phyloP scores from a whole-genome alignment of 1,140 invertebrate species.

The Orius laevigatus region DNA sequence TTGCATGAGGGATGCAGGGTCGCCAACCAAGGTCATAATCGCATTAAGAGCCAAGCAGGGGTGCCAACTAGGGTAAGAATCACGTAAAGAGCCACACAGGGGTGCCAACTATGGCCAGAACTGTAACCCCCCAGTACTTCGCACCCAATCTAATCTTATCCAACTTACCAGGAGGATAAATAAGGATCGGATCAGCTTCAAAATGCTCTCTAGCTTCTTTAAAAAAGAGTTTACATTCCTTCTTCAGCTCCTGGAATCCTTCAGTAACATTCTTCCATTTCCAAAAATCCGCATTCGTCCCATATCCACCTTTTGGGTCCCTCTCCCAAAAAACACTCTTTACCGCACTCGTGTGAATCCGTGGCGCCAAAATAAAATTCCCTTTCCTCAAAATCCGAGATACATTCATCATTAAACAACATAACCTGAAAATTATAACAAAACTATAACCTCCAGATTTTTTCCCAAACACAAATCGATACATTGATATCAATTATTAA shows the following conservation, averaged over 20 bases:
- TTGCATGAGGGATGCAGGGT: too few species aligned
- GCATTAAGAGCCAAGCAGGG: too few species aligned
- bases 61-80: too few species aligned
- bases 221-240: slow-evolving; percentile 45
- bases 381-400: slow-evolving; percentile 18
- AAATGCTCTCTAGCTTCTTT: slow-evolving; percentile 50
- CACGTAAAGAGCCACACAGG: not conserved
- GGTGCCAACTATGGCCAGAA: not conserved
- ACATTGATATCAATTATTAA: too few species aligned
- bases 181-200: slow-evolving; percentile 37
- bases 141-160: too few species aligned
- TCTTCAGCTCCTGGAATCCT: slow-evolving; percentile 44
- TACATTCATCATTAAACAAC: slow-evolving; percentile 13
- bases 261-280: slow-evolving; percentile 34
- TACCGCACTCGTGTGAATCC: slow-evolving; percentile 5
- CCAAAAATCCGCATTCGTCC: slow-evolving; percentile 27
- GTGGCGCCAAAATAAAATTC: slow-evolving; percentile 14
- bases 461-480: too few species aligned
- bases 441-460: slow-evolving; percentile 1
- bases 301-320: slow-evolving; percentile 46
- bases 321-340: slow-evolving; percentile 35
- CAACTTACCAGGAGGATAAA: slow-evolving; percentile 34
- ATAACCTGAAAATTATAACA: slow-evolving; percentile 15
- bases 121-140: too few species aligned
- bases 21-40: too few species aligned